Evolutionary conservation across 2,113 vertebrate species (phyloP).

Genomic region (Actenoides hombroni): DNA sequence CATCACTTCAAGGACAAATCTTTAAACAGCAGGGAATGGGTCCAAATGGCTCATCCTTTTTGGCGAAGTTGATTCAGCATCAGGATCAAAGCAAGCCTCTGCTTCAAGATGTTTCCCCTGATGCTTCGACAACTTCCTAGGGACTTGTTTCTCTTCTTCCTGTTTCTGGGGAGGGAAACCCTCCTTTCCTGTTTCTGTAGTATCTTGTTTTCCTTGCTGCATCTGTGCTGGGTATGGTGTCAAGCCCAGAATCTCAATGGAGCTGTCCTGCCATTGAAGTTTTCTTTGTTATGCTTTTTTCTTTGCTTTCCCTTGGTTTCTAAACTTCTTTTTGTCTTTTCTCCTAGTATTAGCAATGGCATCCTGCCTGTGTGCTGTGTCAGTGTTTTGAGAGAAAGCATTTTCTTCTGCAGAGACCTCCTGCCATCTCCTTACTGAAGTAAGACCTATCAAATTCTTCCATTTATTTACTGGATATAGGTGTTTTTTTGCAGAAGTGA

Average conservation of each 20-base stretch:
- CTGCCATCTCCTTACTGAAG: neutral
- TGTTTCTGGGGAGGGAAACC: neutral
- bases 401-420: neutral
- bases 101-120: neutral
- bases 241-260: neutral
- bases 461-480: neutral
- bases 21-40: neutral
- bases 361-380: neutral
- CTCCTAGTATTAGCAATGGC: neutral
- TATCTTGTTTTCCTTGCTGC: neutral
- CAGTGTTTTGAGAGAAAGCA: neutral
- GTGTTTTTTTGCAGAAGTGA: neutral
- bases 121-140: neutral
- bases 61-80: neutral
- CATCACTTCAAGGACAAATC: neutral
- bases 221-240: neutral
- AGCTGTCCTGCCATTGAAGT: neutral
- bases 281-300: neutral
- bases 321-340: neutral
- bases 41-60: slow-evolving; percentile 23
- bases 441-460: neutral
- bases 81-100: neutral
- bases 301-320: neutral
- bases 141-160: neutral
- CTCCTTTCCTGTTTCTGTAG: neutral